Evolutionary conservation across 2,888 invertebrate genomes (phyloP).

Genomic region (Malachius bipustulatus): DNA sequence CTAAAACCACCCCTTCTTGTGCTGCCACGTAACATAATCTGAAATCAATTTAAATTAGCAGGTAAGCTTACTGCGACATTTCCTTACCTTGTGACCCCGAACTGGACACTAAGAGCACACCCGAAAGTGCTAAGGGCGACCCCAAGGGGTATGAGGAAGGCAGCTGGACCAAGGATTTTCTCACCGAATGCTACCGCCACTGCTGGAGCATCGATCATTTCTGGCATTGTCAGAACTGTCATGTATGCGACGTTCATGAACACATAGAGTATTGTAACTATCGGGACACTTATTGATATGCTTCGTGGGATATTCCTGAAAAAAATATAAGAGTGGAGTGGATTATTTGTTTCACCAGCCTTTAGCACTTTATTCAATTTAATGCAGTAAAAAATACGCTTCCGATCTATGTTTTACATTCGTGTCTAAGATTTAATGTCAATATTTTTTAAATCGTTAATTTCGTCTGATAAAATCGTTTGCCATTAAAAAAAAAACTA

Average conservation of each 20-base stretch:
- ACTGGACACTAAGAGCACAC: constrained; percentile 65
- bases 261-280: constrained; percentile 68
- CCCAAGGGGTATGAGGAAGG: constrained; percentile 60
- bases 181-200: constrained; percentile 70
- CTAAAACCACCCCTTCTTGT: constrained; percentile 67
- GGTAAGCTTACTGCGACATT: neutral
- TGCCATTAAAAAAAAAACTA: too few species aligned
- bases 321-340: too few species aligned
- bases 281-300: constrained; percentile 68
- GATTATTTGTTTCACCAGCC: constrained; percentile 2
- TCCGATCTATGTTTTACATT: too few species aligned
- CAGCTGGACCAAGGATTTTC: constrained; percentile 50
- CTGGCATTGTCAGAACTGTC: constrained; percentile 59
- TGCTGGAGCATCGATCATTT: constrained; percentile 61
- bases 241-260: constrained; percentile 82
- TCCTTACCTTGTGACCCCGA: constrained; percentile 54
- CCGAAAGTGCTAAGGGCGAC: constrained; percentile 70
- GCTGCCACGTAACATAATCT: constrained; percentile 77
- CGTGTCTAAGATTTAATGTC: too few species aligned
- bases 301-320: constrained; percentile 67
- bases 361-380: too few species aligned
- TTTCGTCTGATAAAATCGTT: too few species aligned
- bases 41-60: constrained; percentile 23
- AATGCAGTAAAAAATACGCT: too few species aligned
- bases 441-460: too few species aligned